phyloP scores from a whole-genome alignment of 2,113 vertebrate genomes.

The Thomomys bottae region DNA sequence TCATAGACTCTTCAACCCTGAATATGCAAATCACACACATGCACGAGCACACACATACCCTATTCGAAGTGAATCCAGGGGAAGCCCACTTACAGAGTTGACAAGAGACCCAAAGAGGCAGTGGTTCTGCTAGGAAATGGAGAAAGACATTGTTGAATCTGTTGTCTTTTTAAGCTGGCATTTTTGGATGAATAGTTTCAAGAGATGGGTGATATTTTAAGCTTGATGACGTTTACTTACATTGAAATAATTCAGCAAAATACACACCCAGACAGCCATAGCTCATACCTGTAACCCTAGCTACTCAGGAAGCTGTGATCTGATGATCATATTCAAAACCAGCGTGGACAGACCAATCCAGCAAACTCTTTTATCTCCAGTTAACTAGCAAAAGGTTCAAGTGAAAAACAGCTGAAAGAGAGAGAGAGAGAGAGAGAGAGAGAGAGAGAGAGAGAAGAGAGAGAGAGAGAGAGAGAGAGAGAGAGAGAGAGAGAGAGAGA shows the following conservation, averaged over 20 bases:
- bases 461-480: too few species aligned
- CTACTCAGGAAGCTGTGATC: too few species aligned
- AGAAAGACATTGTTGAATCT: neutral
- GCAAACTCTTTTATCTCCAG: too few species aligned
- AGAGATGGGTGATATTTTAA: constrained; percentile 7
- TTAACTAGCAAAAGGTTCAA: too few species aligned
- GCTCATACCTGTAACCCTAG: too few species aligned
- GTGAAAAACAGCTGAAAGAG: neutral
- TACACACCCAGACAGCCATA: too few species aligned
- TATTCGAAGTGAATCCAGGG: neutral
- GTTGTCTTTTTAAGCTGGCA: neutral
- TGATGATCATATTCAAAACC: too few species aligned
- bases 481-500: too few species aligned
- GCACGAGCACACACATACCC: neutral
- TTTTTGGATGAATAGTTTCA: neutral
- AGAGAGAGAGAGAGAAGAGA: too few species aligned
- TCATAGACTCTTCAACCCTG: neutral
- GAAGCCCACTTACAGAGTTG: neutral
- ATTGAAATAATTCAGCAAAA: too few species aligned
- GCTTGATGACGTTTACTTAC: neutral
- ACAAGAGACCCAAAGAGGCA: neutral
- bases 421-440: too few species aligned
- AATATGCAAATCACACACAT: too few species aligned
- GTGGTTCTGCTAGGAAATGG: neutral
- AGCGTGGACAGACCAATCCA: neutral